Conservation (phyloP, 2,797 vertebrate species). For the Etheostoma nigrum region DNA sequence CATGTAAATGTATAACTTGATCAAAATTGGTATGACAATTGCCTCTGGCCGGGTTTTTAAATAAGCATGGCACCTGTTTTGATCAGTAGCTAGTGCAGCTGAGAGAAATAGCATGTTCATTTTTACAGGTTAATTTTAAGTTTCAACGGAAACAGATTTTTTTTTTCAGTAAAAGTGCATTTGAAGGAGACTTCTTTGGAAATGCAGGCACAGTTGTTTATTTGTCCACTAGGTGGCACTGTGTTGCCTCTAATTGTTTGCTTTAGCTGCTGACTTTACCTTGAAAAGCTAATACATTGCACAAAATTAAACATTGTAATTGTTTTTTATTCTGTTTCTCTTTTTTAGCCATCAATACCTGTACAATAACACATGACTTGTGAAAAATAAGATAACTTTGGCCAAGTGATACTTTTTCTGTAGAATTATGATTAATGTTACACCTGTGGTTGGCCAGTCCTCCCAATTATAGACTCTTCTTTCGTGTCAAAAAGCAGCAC, state of each 20-base stretch:
- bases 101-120: neutral
- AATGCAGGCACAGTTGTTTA: slow-evolving; percentile 21
- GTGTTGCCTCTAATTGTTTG: slow-evolving; percentile 51
- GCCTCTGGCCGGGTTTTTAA: neutral
- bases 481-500: slow-evolving; percentile 22
- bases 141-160: neutral
- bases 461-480: slow-evolving; percentile 1
- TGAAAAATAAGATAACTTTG: neutral
- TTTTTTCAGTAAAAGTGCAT: neutral
- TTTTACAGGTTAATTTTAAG: neutral
- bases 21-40: neutral
- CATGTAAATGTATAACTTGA: neutral
- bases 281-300: neutral
- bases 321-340: neutral
- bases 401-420: neutral
- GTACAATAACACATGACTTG: neutral
- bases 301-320: neutral
- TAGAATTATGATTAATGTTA: neutral
- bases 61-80: neutral
- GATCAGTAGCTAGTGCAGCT: neutral
- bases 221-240: slow-evolving; percentile 72
- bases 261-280: slow-evolving; percentile 6
- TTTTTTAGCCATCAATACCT: neutral
- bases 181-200: neutral
- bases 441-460: neutral